Percentiles rank a stretch among this genome's conserved stretches.
Evolutionary conservation across 2,888 invertebrate genomes (phyloP).

Genomic region (Unio pictorum): DNA sequence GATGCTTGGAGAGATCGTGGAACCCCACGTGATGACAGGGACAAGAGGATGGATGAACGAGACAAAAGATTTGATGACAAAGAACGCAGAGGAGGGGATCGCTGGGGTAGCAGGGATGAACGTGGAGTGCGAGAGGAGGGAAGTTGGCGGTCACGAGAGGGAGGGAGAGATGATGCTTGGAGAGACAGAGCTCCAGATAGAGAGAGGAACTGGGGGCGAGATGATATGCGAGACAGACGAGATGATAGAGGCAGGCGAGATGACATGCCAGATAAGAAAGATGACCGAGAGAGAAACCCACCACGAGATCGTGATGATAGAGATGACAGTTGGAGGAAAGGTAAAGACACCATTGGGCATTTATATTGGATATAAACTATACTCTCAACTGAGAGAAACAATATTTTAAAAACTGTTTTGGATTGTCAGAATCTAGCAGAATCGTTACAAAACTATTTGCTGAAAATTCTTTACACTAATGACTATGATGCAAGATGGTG

Average conservation of each 20-base stretch:
- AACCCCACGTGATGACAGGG: constrained; percentile 8
- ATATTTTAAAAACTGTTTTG: not conserved
- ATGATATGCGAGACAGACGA: constrained; percentile 18
- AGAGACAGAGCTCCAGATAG: constrained; percentile 5
- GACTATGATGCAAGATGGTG: no score
- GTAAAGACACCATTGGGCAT: constrained; percentile 4
- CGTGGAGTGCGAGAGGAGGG: constrained; percentile 17
- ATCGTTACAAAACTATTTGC: not conserved
- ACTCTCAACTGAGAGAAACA: constrained; percentile 23
- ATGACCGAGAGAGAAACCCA: constrained; percentile 11
- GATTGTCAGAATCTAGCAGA: not conserved
- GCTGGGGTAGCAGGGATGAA: not conserved
- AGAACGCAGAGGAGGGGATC: constrained; percentile 10
- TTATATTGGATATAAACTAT: constrained; percentile 11
- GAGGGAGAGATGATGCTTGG: constrained; percentile 15
- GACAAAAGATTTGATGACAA: constrained; percentile 30
- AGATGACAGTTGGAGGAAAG: not conserved
- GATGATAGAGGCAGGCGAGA: constrained; percentile 24
- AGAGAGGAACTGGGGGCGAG: constrained; percentile 1
- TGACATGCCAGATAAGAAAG: constrained; percentile 12
- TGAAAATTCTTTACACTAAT: not conserved
- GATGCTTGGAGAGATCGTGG: constrained; percentile 16
- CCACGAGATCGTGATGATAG: constrained; percentile 9
- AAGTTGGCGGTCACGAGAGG: constrained; percentile 19
- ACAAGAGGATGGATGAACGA: constrained; percentile 13